Percentiles rank a stretch among this genome's conserved stretches.
These are phyloP conservation scores for Capreolus pygargus DNA, from an alignment of 2,113 vertebrate genomes.

Conservation along the genomic window DNA sequence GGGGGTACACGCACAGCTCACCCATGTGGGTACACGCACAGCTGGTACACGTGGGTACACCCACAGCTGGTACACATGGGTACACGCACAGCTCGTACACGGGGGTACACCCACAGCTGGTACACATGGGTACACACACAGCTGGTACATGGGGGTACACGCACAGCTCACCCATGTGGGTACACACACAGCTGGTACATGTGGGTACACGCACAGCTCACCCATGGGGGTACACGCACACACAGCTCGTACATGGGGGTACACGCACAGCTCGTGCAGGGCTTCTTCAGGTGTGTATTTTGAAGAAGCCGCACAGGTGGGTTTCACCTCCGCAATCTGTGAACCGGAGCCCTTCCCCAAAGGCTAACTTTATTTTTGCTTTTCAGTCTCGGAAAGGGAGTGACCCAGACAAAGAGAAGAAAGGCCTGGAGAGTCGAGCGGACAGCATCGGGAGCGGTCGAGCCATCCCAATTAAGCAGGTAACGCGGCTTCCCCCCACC, in stretches of 20 bases:
- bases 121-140: no score
- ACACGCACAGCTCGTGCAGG: rapidly evolving
- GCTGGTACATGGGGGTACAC: no score
- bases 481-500: slow-evolving; percentile 70
- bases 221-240: no score
- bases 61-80: rapidly evolving
- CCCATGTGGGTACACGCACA: rapidly evolving
- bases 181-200: no score
- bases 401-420: slow-evolving; percentile 99
- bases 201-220: rapidly evolving
- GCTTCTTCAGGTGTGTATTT: not conserved
- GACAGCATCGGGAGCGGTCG: slow-evolving; percentile 99
- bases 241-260: rapidly evolving
- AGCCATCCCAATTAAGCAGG: slow-evolving; percentile 99
- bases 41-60: rapidly evolving
- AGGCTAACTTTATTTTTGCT: slow-evolving; percentile 81
- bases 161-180: rapidly evolving
- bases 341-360: slow-evolving; percentile 27
- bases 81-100: rapidly evolving
- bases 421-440: slow-evolving; percentile 93
- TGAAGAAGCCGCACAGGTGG: rapidly evolving
- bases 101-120: no score
- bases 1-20: rapidly evolving
- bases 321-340: not conserved
- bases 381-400: slow-evolving; percentile 97